These are phyloP conservation scores for Graptemys geographica DNA, from an alignment of 2,797 vertebrate species.

Conservation along the genomic window DNA sequence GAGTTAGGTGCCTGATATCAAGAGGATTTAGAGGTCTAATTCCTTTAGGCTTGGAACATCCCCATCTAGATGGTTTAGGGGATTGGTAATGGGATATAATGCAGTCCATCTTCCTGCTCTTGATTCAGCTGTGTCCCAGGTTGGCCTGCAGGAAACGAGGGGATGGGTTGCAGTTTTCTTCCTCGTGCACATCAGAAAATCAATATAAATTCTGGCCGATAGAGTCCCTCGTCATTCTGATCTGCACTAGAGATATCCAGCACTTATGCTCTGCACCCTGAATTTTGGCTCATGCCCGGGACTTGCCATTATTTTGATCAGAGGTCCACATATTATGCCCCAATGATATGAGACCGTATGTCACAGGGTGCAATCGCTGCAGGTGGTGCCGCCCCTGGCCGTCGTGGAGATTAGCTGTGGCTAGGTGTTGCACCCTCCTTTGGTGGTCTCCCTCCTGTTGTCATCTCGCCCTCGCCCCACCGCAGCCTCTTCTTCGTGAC, in stretches of 20 bases:
- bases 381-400: too few species aligned
- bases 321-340: not conserved
- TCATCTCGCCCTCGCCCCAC: too few species aligned
- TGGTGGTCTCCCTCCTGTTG: too few species aligned
- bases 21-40: not conserved
- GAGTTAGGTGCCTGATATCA: not conserved
- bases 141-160: not conserved
- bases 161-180: not conserved
- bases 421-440: too few species aligned
- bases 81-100: not conserved
- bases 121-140: fast-evolving
- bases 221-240: not conserved
- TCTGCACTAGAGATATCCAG: not conserved
- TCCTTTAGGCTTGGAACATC: not conserved
- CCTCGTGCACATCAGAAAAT: not conserved
- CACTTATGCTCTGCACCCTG: not conserved
- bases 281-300: not conserved
- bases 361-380: too few species aligned
- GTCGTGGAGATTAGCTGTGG: too few species aligned
- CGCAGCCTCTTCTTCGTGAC: too few species aligned
- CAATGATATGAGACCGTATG: not conserved
- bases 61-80: not conserved
- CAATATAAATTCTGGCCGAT: not conserved
- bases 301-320: not conserved
- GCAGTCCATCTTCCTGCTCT: not conserved